These are phyloP conservation scores for Medauroidea extradentata DNA, from an alignment of 1,140 invertebrate species.

Conservation along the genomic window DNA sequence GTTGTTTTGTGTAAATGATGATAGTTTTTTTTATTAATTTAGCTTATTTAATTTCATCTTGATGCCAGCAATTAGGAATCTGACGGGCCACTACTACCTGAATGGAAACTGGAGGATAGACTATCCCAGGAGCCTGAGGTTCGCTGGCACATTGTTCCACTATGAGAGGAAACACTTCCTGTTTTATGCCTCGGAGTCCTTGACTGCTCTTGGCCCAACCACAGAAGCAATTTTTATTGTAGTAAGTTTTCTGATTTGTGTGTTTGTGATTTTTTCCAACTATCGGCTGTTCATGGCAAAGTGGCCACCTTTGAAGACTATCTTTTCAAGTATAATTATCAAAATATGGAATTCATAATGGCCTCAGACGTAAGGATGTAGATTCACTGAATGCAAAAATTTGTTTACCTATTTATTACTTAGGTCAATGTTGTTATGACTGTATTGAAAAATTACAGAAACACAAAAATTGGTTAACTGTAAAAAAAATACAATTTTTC, in stretches of 20 bases:
- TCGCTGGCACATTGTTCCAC: conserved; percentile 80
- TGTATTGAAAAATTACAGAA: too few relatives aligned
- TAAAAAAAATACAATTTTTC: too few relatives aligned
- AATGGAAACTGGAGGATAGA: conserved; percentile 94
- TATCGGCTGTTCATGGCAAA: too few relatives aligned
- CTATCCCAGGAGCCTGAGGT: conserved; percentile 71
- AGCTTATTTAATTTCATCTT: too few relatives aligned
- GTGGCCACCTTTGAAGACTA: too few relatives aligned
- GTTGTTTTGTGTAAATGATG: background rate
- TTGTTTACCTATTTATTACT: too few relatives aligned
- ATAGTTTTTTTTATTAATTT: background rate
- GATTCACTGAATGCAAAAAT: too few relatives aligned
- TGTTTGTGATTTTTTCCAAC: too few relatives aligned
- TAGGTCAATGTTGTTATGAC: too few relatives aligned
- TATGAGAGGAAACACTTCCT: conserved; percentile 78
- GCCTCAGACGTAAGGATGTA: too few relatives aligned
- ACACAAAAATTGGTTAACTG: too few relatives aligned
- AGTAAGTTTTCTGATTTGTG: conserved; percentile 64
- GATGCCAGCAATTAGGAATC: conserved; percentile 73
- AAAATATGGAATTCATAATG: background rate
- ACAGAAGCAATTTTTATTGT: conserved; percentile 82
- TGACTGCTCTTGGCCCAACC: conserved; percentile 80
- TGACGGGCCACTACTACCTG: conserved; percentile 77
- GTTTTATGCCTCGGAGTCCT: conserved; percentile 75
- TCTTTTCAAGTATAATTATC: too few relatives aligned